Conservation (phyloP, 2,113 vertebrate species). For the Puntigrus tetrazona region DNA sequence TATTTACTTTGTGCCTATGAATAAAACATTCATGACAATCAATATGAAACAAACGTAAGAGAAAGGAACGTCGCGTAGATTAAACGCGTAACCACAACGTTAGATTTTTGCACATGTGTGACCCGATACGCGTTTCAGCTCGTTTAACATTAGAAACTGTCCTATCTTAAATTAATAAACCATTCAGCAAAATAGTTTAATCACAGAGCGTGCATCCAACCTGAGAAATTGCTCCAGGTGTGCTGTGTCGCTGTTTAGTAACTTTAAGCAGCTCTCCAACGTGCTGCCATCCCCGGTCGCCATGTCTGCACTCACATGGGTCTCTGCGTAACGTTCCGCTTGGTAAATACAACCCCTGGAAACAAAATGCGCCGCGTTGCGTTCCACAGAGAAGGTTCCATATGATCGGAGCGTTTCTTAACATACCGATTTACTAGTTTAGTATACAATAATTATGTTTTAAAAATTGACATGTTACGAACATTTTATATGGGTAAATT, state of each 20-base stretch:
- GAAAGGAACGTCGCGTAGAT: neutral
- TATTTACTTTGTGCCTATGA: neutral
- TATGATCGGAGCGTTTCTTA: neutral
- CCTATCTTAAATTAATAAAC: too few species aligned
- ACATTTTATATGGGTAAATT: neutral
- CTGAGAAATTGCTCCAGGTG: slow-evolving; percentile 84
- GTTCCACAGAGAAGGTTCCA: slow-evolving; percentile 35
- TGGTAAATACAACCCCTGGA: slow-evolving; percentile 64
- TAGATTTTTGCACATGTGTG: neutral
- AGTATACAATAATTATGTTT: neutral
- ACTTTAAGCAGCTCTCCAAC: slow-evolving; percentile 73
- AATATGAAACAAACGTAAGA: neutral
- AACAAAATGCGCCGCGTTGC: slow-evolving; percentile 39
- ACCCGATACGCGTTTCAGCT: neutral
- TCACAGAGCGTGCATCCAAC: slow-evolving; percentile 59
- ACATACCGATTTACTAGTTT: neutral
- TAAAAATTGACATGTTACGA: neutral
- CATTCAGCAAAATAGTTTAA: neutral
- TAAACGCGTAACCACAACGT: neutral
- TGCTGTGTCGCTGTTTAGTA: slow-evolving; percentile 68
- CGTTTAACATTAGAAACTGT: neutral
- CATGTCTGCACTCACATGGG: slow-evolving; percentile 69
- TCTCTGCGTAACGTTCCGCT: neutral
- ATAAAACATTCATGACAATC: neutral
- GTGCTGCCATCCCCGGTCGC: slow-evolving; percentile 58